Evolutionary conservation across 2,888 invertebrate species (phyloP).

Genomic region (Phrixothrix hirtus): DNA sequence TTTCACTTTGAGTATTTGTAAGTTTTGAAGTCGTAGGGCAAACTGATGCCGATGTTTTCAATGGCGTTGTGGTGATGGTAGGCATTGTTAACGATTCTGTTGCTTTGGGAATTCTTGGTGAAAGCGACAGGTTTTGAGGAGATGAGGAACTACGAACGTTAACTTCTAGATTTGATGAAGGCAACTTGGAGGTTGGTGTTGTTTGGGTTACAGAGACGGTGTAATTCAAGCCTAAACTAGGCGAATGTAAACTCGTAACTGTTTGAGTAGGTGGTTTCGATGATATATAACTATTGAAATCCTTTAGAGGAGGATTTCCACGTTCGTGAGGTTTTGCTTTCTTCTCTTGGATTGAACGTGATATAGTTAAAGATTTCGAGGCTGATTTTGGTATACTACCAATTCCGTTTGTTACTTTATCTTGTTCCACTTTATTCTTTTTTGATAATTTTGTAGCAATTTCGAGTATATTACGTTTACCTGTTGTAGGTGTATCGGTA

Average conservation of each 20-base stretch:
- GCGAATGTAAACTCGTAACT: conserved; percentile 46
- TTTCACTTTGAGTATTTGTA: conserved; percentile 22
- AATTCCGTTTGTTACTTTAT: conserved; percentile 32
- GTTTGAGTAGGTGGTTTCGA: conserved; percentile 38
- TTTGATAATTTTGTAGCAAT: conserved; percentile 52
- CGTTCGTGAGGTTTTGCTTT: conserved; percentile 4
- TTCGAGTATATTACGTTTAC: conserved; percentile 48
- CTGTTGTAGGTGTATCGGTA: neutral
- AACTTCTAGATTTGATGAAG: neutral
- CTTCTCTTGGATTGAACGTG: neutral
- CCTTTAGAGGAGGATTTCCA: conserved; percentile 24
- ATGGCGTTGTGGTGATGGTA: neutral
- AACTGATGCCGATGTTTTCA: conserved; percentile 5
- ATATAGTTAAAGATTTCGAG: neutral
- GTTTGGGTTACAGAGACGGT: conserved; percentile 46
- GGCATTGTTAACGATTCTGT: neutral
- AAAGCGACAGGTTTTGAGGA: neutral
- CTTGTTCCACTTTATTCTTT: conserved; percentile 46
- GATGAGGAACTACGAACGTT: conserved; percentile 3
- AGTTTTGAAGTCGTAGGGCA: conserved; percentile 8
- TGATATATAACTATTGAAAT: conserved; percentile 32
- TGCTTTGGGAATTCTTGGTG: conserved; percentile 2
- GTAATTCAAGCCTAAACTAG: conserved; percentile 51
- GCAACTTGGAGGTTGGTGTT: neutral
- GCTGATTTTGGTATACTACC: too few relatives aligned